A percentile compares a stretch with the other conserved stretches of the same genome.
These are phyloP conservation scores for Ibycter americanus DNA, from an alignment of 2,797 vertebrate species.

Conservation along the genomic window DNA sequence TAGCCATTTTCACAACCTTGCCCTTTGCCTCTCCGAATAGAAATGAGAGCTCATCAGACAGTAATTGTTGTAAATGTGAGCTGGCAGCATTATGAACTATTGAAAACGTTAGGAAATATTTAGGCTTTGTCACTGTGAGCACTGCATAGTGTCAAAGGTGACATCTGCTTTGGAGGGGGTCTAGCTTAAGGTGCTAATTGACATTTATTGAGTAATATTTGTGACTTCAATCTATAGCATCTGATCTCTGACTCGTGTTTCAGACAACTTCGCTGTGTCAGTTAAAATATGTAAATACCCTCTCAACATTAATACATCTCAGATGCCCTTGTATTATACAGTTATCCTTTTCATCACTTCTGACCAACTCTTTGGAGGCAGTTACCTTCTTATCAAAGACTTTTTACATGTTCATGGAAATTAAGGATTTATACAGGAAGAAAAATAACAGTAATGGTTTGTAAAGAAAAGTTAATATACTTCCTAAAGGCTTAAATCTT, in stretches of 20 bases:
- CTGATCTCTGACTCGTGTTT: slow-evolving; percentile 21
- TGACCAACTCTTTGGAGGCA: slow-evolving; percentile 12
- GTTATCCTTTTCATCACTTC: slow-evolving; percentile 30
- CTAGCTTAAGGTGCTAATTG: slow-evolving; percentile 20
- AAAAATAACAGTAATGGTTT: not conserved
- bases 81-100: not conserved
- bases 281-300: slow-evolving; percentile 50
- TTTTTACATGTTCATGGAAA: not conserved
- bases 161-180: not conserved
- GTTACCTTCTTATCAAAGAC: slow-evolving; percentile 21
- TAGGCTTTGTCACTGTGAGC: slow-evolving; percentile 8
- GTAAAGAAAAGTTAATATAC: not conserved
- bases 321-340: not conserved
- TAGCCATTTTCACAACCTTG: slow-evolving; percentile 50
- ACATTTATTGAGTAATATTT: slow-evolving; percentile 49
- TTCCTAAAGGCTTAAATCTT: not conserved
- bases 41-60: slow-evolving; percentile 42
- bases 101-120: slow-evolving; percentile 41
- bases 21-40: slow-evolving; percentile 48
- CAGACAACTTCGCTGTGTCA: not conserved
- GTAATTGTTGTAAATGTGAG: slow-evolving; percentile 48
- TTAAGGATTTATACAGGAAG: not conserved
- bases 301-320: slow-evolving; percentile 18
- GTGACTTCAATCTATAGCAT: slow-evolving; percentile 15
- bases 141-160: slow-evolving; percentile 24